Conservation (phyloP, 2,113 vertebrate species). For the Hucho hucho region DNA sequence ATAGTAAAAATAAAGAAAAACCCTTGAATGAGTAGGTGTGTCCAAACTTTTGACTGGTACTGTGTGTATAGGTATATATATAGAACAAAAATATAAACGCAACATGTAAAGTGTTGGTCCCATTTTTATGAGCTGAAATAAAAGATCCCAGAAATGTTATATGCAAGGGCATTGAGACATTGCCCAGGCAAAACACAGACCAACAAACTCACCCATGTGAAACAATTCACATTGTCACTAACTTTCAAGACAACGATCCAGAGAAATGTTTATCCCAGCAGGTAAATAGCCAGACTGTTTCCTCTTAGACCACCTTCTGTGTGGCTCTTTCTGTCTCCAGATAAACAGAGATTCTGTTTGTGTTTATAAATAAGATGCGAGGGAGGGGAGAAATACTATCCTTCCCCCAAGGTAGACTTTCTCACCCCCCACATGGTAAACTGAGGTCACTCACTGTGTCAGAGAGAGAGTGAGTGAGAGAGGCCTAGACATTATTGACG, state of each 20-base stretch:
- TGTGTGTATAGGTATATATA: too few species aligned
- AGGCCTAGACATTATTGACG: slow-evolving; percentile 41
- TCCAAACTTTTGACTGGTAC: too few species aligned
- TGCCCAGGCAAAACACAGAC: neutral
- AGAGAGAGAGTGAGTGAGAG: slow-evolving; percentile 26
- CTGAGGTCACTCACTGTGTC: too few species aligned
- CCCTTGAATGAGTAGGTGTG: too few species aligned
- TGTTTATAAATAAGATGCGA: slow-evolving; percentile 69
- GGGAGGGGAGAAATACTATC: slow-evolving; percentile 54
- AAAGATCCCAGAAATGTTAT: too few species aligned
- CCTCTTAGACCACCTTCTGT: slow-evolving; percentile 23
- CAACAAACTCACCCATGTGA: neutral
- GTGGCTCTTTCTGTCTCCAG: slow-evolving; percentile 39
- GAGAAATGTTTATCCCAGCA: neutral
- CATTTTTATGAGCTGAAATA: too few species aligned
- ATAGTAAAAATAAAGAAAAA: too few species aligned
- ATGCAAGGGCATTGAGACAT: neutral
- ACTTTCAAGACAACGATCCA: slow-evolving; percentile 23
- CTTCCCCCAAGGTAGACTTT: slow-evolving; percentile 26
- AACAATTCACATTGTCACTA: slow-evolving; percentile 34
- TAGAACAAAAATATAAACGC: too few species aligned
- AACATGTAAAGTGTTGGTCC: too few species aligned
- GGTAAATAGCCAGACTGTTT: slow-evolving; percentile 8
- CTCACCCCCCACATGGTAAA: slow-evolving; percentile 4
- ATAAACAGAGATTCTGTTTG: slow-evolving; percentile 59